Conservation (phyloP, 2,888 invertebrate species). For the Callimorpha dominula region DNA sequence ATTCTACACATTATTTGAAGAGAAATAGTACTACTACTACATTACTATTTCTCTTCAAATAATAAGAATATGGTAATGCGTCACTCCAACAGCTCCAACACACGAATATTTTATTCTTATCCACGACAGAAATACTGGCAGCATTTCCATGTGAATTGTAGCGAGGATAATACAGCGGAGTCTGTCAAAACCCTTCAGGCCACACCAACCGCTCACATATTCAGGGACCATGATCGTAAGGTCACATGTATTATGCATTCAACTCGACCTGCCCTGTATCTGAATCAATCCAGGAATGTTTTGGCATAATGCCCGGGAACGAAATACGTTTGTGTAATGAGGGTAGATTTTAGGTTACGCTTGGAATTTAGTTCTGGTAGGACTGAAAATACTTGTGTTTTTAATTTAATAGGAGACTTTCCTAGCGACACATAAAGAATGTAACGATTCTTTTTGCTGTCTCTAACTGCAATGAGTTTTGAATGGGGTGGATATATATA, state of each 20-base stretch:
- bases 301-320: conserved; percentile 65
- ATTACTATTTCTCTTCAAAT: conserved; percentile 51
- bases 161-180: conserved; percentile 60
- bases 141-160: conserved; percentile 69
- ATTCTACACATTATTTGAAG: no score
- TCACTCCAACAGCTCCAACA: conserved; percentile 40
- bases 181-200: conserved; percentile 63
- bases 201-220: conserved; percentile 58
- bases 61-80: conserved; percentile 52
- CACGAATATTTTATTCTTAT: conserved; percentile 51
- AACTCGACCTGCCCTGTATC: conserved; percentile 66
- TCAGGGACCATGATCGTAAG: conserved; percentile 65
- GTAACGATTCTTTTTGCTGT: not conserved
- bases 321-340: conserved; percentile 69
- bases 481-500: not conserved
- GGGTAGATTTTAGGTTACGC: conserved; percentile 51
- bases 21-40: no score
- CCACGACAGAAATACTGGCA: conserved; percentile 46
- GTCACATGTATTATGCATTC: conserved; percentile 79
- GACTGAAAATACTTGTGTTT: conserved; percentile 43
- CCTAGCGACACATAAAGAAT: conserved; percentile 5
- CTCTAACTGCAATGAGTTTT: not conserved
- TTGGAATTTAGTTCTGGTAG: conserved; percentile 37
- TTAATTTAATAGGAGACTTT: conserved; percentile 21
- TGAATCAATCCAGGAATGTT: conserved; percentile 75